Evolutionary conservation across 1,140 invertebrate species (phyloP).

Genomic region (Drosophila santomea): DNA sequence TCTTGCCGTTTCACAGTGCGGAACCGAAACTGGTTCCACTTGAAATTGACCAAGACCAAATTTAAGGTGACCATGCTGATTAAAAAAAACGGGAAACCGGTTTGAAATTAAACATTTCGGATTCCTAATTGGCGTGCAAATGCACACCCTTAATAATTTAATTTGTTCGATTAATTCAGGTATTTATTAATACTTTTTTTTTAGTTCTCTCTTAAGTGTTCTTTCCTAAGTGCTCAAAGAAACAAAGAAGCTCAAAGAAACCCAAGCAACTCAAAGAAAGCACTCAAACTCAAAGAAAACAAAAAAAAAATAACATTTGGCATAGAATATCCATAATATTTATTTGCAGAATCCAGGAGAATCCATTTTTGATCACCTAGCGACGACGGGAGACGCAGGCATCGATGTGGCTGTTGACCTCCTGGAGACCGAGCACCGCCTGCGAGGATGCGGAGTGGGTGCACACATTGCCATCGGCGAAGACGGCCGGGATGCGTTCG

Average conservation of each 20-base stretch:
- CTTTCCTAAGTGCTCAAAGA: no score
- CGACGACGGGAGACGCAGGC: slow-evolving; percentile 49
- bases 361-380: not conserved
- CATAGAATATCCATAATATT: slow-evolving; percentile 4
- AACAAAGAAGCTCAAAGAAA: no score
- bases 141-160: not conserved
- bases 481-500: slow-evolving; percentile 62
- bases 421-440: slow-evolving; percentile 54
- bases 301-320: not conserved
- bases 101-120: not conserved
- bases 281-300: not conserved
- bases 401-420: slow-evolving; percentile 53
- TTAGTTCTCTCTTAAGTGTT: no score
- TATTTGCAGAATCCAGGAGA: slow-evolving; percentile 13
- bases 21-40: slow-evolving; percentile 1
- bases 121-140: not conserved
- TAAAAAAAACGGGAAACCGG: not conserved
- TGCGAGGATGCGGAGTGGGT: slow-evolving; percentile 59
- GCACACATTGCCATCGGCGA: slow-evolving; percentile 63
- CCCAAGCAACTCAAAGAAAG: no score
- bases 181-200: not conserved
- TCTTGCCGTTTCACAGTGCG: slow-evolving; percentile 19
- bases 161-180: not conserved
- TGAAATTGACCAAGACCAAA: not conserved
- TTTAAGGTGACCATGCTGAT: not conserved